Base-by-base conservation (phyloP, 2,797 vertebrate species). In the Melanotaenia trifasciata region DNA sequence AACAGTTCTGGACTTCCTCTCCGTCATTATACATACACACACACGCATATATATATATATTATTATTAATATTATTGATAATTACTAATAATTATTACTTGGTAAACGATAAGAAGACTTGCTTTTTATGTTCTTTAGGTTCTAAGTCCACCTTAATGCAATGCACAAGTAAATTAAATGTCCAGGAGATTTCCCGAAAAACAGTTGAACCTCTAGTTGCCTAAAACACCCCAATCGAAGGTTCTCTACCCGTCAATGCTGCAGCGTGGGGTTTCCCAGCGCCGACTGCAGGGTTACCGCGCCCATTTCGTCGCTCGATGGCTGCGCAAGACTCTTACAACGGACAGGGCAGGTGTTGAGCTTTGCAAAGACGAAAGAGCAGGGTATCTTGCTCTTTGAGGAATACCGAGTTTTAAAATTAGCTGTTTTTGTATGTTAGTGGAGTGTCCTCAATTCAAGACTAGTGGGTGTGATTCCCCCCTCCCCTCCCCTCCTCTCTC, bases 271-370 rank as follows among this genome's bases (percentile, higher is more conserved):
- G 95, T 96, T 95, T 96, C 94, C 95, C 93, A 80, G 83, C 68
- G 86, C 91, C 72, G 77, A 93, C 81, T 93, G 95, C 94, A 96
- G 94, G 94, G 94, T 95, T 92, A 95, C 95, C 95, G 94, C 95
- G 94, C 95, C 95, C 95, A 95, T 94, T 92, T 93, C 87, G 62
- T 84, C 80, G 89, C 87, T 94, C 91, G 88, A 94, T 94, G 94
- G 94, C 93, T 86, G 93, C 89, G 88, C 86, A 67, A 88, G 74
- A 76, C 80, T 58, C 80, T 61, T 79, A 71, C 74, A 84, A 81
- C 80, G 67, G 85, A 81, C 82, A 89, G 87, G 78, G 83, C 76
- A 90, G 83, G 86, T 87, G 91, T 76, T 79, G 84, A 84, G 82
- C 73, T 82, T 65, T 72, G 65, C 73, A 56, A 28, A 81, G 70